Evolutionary conservation across 2,113 vertebrate genomes (phyloP), one percentile per base, ranked within the genome.

Genomic region (Entosphenus tridentatus): DNA sequence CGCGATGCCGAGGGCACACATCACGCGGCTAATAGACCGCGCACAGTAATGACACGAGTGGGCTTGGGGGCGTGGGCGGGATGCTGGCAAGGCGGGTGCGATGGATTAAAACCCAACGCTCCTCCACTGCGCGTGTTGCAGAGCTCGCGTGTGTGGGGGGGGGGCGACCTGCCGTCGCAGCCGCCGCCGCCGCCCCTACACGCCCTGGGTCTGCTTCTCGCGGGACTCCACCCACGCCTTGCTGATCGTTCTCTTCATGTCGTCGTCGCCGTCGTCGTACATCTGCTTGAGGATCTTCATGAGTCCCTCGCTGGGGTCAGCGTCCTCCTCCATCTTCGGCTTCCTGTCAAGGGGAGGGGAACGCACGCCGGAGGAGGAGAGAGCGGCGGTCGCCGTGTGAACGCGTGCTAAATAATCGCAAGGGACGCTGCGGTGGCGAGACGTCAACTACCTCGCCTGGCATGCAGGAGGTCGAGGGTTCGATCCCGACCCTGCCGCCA

Each of bases 231-330:
- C 80, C 91, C 92, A 97, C 58, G 90, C 92, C 81, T 97, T 96
- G 79, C 91, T 96, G 80, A 97, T 88, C 68, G 87, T 92, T 76
- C 91, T 84, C 73, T 92, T 97, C 88, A 95, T 95, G 54, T 97
- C 93, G 21, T 97, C 93, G 10, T 97, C 89, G 57, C 93, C 93
- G 10, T 97, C 90, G 0, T 85, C 80, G 58, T 97, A 97, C 72
- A 97, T 90, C 80, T 96, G 95, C 75, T 92, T 96, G 70, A 97
- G 75, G 76, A 97, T 85, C 77, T 73, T 93, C 90, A 97, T 97
- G 56, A 97, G 78, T 56, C 91, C 90, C 1, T 95, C 89, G 17
- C 86, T 83, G 16, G 93, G 88, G 72, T 97, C 93, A 57, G 85
- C 75, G 9, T 82, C 88, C 9, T 78, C 78, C 16, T 90, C 85